Evolutionary conservation across 2,888 invertebrate species (phyloP), one percentile per base, ranked within the genome.

Genomic region (Biston stratarius): DNA sequence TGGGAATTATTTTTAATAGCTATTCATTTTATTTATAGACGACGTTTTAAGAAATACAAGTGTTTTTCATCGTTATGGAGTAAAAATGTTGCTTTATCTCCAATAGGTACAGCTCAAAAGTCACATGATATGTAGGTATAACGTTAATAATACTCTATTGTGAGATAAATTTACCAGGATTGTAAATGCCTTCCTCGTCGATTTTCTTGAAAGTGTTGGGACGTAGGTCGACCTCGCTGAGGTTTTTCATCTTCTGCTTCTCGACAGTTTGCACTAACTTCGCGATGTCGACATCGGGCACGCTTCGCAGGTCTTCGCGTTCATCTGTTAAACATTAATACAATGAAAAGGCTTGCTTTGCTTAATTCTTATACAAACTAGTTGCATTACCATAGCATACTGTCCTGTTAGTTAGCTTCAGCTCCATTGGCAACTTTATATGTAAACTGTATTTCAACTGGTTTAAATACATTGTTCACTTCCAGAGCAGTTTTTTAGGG

Each of bases 201-300:
- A 94, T 90, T 78, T 87, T 91, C 76, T 93, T 94, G 74, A 94
- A 94, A 0, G 89, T 92, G 69, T 89, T 92, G 5, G 89, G 88
- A 40, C 87, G 84, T 5, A 91, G 81, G 67, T 92, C 92, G 7
- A 91, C 83, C 74, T 92, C 90, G 63, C 87, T 85, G 5, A 91
- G 75, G 59, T 88, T 90, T 69, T 89, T 92, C 49, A 78, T 83
- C 72, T 92, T 92, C 69, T 85, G 86, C 38, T 82, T 85, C 63
- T 93, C 87, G 5, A 90, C 87, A 55, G 81, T 87, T 69, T 90
- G 87, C 5, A 93, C 90, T 34, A 94, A 80, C 73, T 94, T 94
- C 2, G 93, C 92, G 38, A 94, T 93, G 69, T 94, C 94, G 5
- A 94, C 91, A 68, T 89, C 90, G 8, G 94, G 85, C 1, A 94